These are phyloP conservation scores for Pseudopodoces humilis DNA, from an alignment of 2,113 vertebrate genomes.

Conservation along the genomic window DNA sequence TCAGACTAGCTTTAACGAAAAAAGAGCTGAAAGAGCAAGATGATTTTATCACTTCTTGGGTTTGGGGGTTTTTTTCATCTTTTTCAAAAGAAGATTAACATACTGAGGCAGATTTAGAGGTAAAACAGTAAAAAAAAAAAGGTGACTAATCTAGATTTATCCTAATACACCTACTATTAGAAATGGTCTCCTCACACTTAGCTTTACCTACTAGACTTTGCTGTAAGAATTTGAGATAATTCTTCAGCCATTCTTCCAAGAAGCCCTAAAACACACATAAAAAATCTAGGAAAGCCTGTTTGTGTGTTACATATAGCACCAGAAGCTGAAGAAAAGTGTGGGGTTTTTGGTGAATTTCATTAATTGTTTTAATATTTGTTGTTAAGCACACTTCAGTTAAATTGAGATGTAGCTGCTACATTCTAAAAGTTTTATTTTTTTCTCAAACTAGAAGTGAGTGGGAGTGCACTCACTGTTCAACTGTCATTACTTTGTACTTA, in stretches of 20 bases:
- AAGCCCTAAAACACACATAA: not conserved
- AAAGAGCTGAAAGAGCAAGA: not conserved
- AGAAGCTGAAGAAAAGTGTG: not conserved
- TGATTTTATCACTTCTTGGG: not conserved
- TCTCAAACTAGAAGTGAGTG: not conserved
- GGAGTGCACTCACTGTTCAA: not conserved
- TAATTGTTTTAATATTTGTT: not conserved
- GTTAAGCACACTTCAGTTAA: not conserved
- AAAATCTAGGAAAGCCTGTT: not conserved
- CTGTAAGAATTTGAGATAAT: not conserved
- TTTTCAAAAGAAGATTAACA: not conserved
- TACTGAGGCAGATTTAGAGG: not conserved
- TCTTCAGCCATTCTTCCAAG: not conserved
- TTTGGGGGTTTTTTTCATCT: not conserved
- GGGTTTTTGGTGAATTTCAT: not conserved
- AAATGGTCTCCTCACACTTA: not conserved
- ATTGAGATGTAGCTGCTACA: not conserved
- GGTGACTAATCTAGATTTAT: not conserved
- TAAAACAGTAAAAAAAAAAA: not conserved
- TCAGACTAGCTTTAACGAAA: not conserved
- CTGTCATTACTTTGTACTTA: not conserved
- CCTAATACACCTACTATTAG: not conserved
- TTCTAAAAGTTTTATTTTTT: not conserved
- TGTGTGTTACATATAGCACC: not conserved
- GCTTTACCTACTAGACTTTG: not conserved